Percentiles rank a stretch among this genome's conserved stretches.
These are phyloP conservation scores for Apamea epomidion DNA, from an alignment of 2,888 invertebrate genomes.

Conservation along the genomic window DNA sequence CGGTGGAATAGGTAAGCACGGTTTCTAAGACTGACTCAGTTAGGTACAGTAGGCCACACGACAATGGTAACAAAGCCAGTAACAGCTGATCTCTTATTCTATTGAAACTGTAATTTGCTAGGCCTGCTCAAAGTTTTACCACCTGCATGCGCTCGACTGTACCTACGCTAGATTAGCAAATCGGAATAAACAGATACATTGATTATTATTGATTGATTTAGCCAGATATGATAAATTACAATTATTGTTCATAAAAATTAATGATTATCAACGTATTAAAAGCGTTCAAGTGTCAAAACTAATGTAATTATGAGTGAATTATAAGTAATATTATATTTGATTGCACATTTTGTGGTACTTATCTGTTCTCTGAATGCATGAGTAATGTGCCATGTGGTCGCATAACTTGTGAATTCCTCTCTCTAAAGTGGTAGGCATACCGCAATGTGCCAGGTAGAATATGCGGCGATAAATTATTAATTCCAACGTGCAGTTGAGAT, in stretches of 20 bases:
- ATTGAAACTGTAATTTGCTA: neutral
- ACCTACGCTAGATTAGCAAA: neutral
- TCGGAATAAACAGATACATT: neutral
- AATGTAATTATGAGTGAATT: neutral
- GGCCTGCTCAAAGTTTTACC: neutral
- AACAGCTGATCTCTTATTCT: neutral
- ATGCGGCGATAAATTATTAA: conserved; percentile 11
- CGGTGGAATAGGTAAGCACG: neutral
- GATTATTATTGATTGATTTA: neutral
- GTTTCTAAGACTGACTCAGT: neutral
- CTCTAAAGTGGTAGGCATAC: neutral
- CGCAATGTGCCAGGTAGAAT: neutral
- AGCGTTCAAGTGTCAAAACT: neutral
- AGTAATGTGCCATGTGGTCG: neutral
- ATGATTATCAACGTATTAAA: neutral
- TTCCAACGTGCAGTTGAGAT: conserved; percentile 12
- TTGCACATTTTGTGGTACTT: neutral
- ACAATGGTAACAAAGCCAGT: neutral
- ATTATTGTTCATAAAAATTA: too few species aligned
- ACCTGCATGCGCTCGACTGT: neutral
- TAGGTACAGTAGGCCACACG: neutral
- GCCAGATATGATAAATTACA: neutral
- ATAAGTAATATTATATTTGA: neutral
- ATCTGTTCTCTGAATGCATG: neutral
- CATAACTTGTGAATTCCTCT: neutral